Percentiles rank a stretch among this genome's conserved stretches.
Conservation (phyloP, 2,888 invertebrate genomes). For the Panorpa germanica region DNA sequence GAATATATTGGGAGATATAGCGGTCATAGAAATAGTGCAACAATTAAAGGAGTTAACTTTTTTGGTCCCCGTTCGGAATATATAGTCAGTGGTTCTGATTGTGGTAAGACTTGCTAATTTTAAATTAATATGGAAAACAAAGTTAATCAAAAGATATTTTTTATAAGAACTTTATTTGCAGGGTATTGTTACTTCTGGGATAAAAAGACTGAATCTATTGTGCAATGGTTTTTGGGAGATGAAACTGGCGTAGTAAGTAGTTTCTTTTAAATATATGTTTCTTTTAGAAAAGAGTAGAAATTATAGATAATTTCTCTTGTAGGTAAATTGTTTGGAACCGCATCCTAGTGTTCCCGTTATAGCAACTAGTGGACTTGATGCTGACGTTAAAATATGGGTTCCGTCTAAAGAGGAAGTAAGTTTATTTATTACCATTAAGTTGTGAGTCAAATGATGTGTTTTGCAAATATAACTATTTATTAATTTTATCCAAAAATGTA, state of each 20-base stretch:
- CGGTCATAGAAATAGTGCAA: conserved; percentile 52
- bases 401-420: conserved; percentile 38
- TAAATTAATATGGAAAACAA: too few species aligned
- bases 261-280: conserved; percentile 7
- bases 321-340: conserved; percentile 83
- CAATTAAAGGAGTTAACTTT: conserved; percentile 83
- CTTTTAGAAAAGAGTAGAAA: conserved; percentile 9
- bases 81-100: conserved; percentile 85
- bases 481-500: too few species aligned
- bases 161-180: too few species aligned
- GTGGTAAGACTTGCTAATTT: too few species aligned
- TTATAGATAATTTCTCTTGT: conserved; percentile 14
- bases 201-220: conserved; percentile 65
- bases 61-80: conserved; percentile 84
- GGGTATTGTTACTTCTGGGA: conserved; percentile 86
- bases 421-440: conserved; percentile 7
- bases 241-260: conserved; percentile 60
- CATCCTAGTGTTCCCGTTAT: conserved; percentile 68
- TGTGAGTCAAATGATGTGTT: neutral
- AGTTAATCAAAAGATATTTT: too few species aligned
- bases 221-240: conserved; percentile 77
- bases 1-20: conserved; percentile 32
- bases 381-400: conserved; percentile 85
- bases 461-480: too few species aligned
- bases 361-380: conserved; percentile 79